phyloP scores from a whole-genome alignment of 2,888 invertebrate species.

The Pristionchus mayeri region DNA sequence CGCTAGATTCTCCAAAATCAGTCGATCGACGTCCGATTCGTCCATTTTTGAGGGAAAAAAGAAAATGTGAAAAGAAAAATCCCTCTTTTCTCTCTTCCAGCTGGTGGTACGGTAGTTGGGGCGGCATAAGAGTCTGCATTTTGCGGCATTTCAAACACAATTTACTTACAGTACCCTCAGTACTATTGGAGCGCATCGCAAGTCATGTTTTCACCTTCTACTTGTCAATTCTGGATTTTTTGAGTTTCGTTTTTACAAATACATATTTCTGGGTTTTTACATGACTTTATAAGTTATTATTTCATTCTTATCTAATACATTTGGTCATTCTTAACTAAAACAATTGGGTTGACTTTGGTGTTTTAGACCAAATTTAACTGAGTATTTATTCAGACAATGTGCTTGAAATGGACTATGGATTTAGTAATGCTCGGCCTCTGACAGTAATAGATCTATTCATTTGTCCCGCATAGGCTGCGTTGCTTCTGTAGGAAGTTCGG shows the following conservation, averaged over 20 bases:
- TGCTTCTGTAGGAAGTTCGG: slow-evolving; percentile 33
- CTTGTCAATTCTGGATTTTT: no score
- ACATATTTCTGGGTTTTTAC: no score
- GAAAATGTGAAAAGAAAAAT: slow-evolving; percentile 16
- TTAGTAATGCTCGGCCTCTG: background rate
- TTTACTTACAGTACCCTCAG: no score
- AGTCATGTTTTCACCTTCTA: no score
- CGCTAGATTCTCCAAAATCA: slow-evolving; percentile 14
- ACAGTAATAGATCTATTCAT: background rate
- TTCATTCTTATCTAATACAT: no score
- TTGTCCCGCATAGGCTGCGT: slow-evolving; percentile 36
- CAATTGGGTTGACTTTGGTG: no score
- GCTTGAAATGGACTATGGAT: slow-evolving; percentile 42
- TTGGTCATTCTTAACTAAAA: no score
- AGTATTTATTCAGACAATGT: slow-evolving; percentile 43
- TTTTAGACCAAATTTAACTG: background rate
- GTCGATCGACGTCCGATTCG: background rate
- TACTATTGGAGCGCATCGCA: no score
- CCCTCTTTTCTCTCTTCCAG: background rate
- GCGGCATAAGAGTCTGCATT: no score
- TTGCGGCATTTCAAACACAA: no score
- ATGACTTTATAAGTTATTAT: no score
- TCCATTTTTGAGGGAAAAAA: slow-evolving; percentile 25
- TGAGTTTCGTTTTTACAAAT: no score
- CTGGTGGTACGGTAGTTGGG: background rate